Percentiles rank a stretch among this genome's conserved stretches.
These are phyloP conservation scores for Tor tambroides DNA, from an alignment of 2,113 vertebrate species.

Conservation along the genomic window DNA sequence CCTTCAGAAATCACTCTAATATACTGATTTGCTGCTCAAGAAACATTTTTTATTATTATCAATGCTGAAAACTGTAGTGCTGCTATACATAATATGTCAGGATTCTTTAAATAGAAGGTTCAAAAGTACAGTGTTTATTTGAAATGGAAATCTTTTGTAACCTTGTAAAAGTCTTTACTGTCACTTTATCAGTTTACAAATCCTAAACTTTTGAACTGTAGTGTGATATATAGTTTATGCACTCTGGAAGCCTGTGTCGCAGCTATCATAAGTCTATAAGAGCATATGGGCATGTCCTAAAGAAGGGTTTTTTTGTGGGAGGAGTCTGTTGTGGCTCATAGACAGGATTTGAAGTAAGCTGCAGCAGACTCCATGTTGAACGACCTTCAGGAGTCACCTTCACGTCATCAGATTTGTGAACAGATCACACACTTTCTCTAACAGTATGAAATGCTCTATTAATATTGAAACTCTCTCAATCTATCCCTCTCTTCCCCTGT, in stretches of 20 bases:
- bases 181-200: neutral
- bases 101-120: too few species aligned
- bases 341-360: neutral
- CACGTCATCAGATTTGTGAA: neutral
- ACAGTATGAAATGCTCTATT: constrained; percentile 37
- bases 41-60: neutral
- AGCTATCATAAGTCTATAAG: too few species aligned
- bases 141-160: neutral
- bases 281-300: neutral
- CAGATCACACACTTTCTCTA: neutral
- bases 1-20: neutral
- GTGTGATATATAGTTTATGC: too few species aligned
- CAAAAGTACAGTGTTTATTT: neutral
- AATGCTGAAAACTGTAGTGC: neutral
- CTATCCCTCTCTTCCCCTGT: constrained; percentile 71
- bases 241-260: too few species aligned
- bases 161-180: too few species aligned
- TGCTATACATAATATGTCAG: neutral
- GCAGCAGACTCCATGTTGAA: neutral
- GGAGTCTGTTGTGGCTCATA: neutral
- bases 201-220: neutral
- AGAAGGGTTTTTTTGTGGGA: neutral
- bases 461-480: constrained; percentile 57
- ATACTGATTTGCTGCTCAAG: neutral
- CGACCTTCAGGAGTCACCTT: neutral